Conservation (phyloP, 2,797 vertebrate species). For the Hemitrygon akajei region DNA sequence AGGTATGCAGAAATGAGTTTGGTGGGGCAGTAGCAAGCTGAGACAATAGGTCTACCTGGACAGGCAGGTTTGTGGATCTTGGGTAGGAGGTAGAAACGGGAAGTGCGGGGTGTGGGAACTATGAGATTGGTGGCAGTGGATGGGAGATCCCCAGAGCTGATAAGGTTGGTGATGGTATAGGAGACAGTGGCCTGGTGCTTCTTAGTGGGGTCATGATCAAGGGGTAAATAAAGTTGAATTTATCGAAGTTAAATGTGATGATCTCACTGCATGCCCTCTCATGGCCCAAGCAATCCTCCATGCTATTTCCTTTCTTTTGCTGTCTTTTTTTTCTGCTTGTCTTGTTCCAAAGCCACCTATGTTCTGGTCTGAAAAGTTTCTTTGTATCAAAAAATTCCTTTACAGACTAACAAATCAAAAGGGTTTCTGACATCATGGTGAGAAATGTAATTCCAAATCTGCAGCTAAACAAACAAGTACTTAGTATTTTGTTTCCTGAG, state of each 20-base stretch:
- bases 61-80: too few species aligned
- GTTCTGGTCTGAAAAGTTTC: background rate
- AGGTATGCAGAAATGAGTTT: too few species aligned
- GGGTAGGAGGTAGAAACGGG: too few species aligned
- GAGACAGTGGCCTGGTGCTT: too few species aligned
- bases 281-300: background rate
- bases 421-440: background rate
- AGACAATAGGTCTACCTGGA: too few species aligned
- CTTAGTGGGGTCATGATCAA: too few species aligned
- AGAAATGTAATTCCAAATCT: background rate
- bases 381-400: background rate
- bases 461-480: background rate
- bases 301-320: background rate
- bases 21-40: too few species aligned
- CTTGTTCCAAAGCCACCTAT: background rate
- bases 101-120: too few species aligned
- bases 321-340: background rate
- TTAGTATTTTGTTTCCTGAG: background rate
- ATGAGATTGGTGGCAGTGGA: too few species aligned
- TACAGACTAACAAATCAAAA: background rate
- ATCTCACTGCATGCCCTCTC: background rate
- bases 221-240: too few species aligned
- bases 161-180: too few species aligned
- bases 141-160: too few species aligned
- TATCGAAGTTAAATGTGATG: background rate